A percentile compares a stretch with the other conserved stretches of the same genome.
Conservation (phyloP, 1,140 invertebrate genomes). For the Aphis gossypii region DNA sequence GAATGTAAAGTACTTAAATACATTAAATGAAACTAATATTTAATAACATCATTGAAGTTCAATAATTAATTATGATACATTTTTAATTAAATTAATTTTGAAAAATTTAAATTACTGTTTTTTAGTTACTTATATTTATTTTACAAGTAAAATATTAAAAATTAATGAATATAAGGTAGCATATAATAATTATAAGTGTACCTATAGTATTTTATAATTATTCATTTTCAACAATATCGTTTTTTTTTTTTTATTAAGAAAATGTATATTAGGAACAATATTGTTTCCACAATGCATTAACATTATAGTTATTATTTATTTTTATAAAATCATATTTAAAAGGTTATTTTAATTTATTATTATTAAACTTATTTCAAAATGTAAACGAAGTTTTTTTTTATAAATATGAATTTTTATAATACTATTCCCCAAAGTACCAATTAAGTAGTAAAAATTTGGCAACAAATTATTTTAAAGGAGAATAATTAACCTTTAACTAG, state of each 20-base stretch:
- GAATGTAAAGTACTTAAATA: not conserved
- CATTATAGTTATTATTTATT: constrained; percentile 28
- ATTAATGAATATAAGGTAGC: not conserved
- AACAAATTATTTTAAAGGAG: not conserved
- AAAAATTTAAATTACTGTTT: not conserved
- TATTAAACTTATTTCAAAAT: not conserved
- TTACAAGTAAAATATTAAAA: not conserved
- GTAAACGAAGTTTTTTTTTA: not conserved
- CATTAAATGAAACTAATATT: not conserved
- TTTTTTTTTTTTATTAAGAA: not conserved
- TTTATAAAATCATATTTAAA: not conserved
- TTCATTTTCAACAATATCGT: not conserved
- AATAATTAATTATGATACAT: not conserved
- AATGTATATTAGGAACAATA: not conserved
- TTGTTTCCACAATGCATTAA: not conserved
- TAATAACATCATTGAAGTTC: not conserved
- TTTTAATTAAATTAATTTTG: not conserved
- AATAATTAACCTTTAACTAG: not conserved
- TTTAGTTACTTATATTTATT: not conserved
- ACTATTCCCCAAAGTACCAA: not conserved
- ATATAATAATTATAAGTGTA: not conserved
- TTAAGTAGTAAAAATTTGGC: not conserved
- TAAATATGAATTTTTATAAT: not conserved
- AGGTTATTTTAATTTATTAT: constrained; percentile 33
- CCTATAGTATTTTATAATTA: not conserved